phyloP scores from a whole-genome alignment of 2,888 invertebrate species.

The Meteorus cinctellus region DNA sequence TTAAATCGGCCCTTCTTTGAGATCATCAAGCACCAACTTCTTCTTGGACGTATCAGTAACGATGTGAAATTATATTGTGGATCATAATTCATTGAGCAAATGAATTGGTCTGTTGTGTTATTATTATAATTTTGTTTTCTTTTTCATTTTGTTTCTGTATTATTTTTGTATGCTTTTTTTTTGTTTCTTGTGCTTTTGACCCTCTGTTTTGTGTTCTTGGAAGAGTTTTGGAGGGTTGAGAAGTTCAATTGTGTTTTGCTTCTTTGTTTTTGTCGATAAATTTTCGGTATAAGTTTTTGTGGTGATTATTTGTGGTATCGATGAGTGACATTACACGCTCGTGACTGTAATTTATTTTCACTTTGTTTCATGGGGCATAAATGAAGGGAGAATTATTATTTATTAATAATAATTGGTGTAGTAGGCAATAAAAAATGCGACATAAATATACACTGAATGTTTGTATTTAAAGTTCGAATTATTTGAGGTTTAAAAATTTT shows the following conservation, averaged over 20 bases:
- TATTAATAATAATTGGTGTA: no score
- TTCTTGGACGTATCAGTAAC: background rate
- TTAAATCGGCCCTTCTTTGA: background rate
- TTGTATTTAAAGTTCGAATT: no score
- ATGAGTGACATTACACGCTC: background rate
- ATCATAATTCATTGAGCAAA: constrained; percentile 16
- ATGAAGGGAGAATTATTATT: no score
- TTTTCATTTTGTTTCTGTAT: background rate
- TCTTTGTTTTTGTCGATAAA: background rate
- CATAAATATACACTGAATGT: no score
- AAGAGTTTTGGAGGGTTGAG: background rate
- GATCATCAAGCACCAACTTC: constrained; percentile 7
- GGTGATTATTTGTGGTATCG: no score
- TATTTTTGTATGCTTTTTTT: background rate
- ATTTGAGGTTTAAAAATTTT: no score
- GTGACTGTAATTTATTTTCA: background rate
- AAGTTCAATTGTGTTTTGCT: background rate
- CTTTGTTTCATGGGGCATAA: no score
- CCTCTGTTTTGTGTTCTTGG: background rate
- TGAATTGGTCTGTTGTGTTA: constrained; percentile 11
- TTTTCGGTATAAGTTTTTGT: background rate
- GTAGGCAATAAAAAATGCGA: no score
- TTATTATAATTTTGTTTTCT: background rate
- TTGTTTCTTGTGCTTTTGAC: background rate
- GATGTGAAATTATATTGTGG: constrained; percentile 11